Evolutionary conservation across 1,140 invertebrate species (phyloP).

Genomic region (Zaprionus nigranus): DNA sequence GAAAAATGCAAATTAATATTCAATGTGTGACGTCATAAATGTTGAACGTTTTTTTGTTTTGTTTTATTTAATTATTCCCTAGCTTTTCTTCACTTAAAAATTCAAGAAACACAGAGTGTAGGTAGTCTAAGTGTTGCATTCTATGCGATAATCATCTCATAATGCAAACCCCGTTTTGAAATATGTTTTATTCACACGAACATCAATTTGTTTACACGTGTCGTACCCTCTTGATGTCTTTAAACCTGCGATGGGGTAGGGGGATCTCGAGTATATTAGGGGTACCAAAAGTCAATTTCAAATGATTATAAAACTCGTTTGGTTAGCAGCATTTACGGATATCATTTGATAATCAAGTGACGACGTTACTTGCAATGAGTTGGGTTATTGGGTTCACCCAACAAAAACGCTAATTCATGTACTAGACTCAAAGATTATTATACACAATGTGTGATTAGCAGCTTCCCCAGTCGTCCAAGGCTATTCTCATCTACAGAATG

Average conservation of each 20-base stretch:
- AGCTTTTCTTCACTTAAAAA: no score
- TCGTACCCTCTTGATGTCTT: not conserved
- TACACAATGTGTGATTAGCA: not conserved
- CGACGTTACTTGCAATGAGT: conserved; percentile 3
- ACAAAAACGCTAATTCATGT: not conserved
- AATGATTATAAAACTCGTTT: conserved; percentile 25
- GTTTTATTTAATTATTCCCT: no score
- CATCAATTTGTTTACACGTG: not conserved
- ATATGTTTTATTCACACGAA: conserved; percentile 4
- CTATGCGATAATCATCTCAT: not conserved
- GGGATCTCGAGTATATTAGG: not conserved
- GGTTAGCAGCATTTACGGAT: conserved; percentile 14
- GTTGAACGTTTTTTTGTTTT: no score
- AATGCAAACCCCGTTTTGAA: not conserved
- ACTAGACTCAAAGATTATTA: not conserved
- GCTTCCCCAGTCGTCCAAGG: not conserved
- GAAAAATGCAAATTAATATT: no score
- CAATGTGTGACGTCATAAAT: no score
- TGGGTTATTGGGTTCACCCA: conserved; percentile 13
- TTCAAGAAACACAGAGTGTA: not conserved
- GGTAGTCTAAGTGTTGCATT: not conserved
- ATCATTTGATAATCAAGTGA: conserved; percentile 1
- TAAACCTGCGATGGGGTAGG: not conserved
- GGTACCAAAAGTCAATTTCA: conserved; percentile 1
- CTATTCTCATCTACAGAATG: not conserved